These are phyloP conservation scores for Lithosia quadra DNA, from an alignment of 2,888 invertebrate species.

Conservation along the genomic window DNA sequence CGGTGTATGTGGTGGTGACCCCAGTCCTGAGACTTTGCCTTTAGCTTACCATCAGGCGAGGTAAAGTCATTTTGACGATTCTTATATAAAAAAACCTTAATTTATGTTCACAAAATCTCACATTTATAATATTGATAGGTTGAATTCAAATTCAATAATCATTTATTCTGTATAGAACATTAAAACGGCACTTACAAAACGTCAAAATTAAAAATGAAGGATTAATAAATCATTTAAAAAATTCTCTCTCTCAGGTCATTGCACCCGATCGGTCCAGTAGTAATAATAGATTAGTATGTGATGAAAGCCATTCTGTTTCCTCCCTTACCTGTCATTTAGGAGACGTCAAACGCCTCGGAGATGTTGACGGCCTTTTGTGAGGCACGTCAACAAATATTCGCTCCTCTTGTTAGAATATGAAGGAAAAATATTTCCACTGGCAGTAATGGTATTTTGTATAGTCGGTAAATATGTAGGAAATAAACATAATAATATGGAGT, in stretches of 20 bases:
- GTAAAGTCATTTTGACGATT: too few species aligned
- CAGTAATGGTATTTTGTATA: constrained; percentile 20
- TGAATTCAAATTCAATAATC: too few species aligned
- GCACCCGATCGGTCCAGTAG: constrained; percentile 15
- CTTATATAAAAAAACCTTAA: too few species aligned
- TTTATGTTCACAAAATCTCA: too few species aligned
- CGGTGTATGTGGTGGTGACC: too few species aligned
- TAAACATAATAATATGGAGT: not conserved
- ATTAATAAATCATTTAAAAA: too few species aligned
- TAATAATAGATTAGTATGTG: constrained; percentile 28
- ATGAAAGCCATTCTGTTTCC: constrained; percentile 24
- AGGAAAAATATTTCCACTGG: constrained; percentile 17
- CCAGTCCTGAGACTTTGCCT: too few species aligned
- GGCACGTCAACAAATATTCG: constrained; percentile 43
- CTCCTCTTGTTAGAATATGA: constrained; percentile 31
- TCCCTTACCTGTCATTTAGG: constrained; percentile 37
- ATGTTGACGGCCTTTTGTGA: constrained; percentile 35
- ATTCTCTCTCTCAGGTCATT: not conserved
- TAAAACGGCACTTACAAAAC: too few species aligned
- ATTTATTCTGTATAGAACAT: too few species aligned
- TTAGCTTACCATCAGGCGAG: too few species aligned
- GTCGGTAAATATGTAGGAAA: not conserved
- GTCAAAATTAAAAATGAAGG: too few species aligned
- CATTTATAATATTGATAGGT: too few species aligned
- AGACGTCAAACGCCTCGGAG: constrained; percentile 33